Evolutionary conservation across 2,888 invertebrate species (phyloP).

Genomic region (Azorinus chamasolen): DNA sequence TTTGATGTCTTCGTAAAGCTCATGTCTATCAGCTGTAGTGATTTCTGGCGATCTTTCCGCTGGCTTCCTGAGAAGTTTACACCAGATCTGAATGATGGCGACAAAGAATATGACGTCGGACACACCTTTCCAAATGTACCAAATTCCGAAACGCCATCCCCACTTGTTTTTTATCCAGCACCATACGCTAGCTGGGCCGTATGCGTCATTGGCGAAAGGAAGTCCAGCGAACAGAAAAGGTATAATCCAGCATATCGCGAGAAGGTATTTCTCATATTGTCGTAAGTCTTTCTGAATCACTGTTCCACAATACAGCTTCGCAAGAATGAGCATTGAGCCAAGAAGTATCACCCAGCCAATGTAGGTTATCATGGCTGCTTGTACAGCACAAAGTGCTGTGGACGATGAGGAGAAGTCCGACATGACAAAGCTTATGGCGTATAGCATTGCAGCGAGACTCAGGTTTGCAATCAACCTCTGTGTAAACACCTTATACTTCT

Average conservation of each 20-base stretch:
- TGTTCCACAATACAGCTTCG: conserved; percentile 23
- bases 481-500: conserved; percentile 25
- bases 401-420: conserved; percentile 5
- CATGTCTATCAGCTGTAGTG: neutral
- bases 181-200: conserved; percentile 43
- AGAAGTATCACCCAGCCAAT: conserved; percentile 12
- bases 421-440: conserved; percentile 21
- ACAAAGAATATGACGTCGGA: conserved; percentile 22
- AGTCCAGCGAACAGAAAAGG: conserved; percentile 12
- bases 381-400: conserved; percentile 23
- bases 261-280: conserved; percentile 9
- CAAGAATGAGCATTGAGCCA: conserved; percentile 25
- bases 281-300: conserved; percentile 6
- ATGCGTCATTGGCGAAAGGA: conserved; percentile 33
- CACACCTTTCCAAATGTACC: conserved; percentile 44
- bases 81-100: conserved; percentile 19
- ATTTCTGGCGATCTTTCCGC: neutral
- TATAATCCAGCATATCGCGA: conserved; percentile 15
- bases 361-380: conserved; percentile 31
- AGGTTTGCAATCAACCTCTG: conserved; percentile 43
- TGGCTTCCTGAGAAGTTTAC: neutral
- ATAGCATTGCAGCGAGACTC: conserved; percentile 19
- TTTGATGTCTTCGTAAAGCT: conserved; percentile 30
- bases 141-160: conserved; percentile 43
- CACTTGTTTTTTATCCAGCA: conserved; percentile 43